phyloP scores from a whole-genome alignment of 1,140 invertebrate genomes.

The Pseudomyrmex pallidus region DNA sequence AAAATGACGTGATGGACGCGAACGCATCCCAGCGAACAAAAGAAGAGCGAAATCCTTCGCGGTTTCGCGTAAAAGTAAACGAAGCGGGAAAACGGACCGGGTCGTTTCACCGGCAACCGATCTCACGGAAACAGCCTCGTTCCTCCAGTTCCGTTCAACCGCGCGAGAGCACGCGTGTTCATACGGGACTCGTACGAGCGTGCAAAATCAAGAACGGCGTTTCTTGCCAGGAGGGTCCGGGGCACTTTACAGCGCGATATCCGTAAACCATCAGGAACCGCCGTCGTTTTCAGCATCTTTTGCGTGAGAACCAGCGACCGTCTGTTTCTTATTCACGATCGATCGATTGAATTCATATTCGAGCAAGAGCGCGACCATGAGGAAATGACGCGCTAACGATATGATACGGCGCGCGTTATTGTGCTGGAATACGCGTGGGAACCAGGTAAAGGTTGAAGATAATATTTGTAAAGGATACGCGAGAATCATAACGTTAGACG shows the following conservation, averaged over 20 bases:
- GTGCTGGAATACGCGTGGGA: neutral
- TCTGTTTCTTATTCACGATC: slow-evolving; percentile 29
- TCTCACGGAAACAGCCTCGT: slow-evolving; percentile 21
- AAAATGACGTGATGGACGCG: slow-evolving; percentile 38
- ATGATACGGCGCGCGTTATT: neutral
- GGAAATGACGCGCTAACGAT: slow-evolving; percentile 37
- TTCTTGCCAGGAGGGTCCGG: too few relatives aligned
- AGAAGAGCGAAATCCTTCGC: slow-evolving; percentile 22
- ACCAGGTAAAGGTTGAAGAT: slow-evolving; percentile 10
- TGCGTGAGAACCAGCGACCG: neutral
- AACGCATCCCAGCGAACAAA: slow-evolving; percentile 34
- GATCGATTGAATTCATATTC: slow-evolving; percentile 20
- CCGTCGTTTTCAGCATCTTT: neutral
- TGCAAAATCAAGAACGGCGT: slow-evolving; percentile 26
- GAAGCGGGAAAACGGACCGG: slow-evolving; percentile 58
- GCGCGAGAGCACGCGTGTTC: neutral
- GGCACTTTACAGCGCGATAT: slow-evolving; percentile 14
- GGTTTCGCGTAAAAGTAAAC: slow-evolving; percentile 69
- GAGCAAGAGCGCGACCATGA: neutral
- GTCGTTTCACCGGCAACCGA: slow-evolving; percentile 47
- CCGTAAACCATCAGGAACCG: slow-evolving; percentile 11
- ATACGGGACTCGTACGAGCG: neutral
- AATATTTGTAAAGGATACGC: slow-evolving; percentile 19
- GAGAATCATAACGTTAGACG: neutral
- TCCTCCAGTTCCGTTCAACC: neutral